Evolutionary conservation across 1,140 invertebrate genomes (phyloP), one percentile per base, ranked within the genome.

Genomic region (Drosophila kanapiae): DNA sequence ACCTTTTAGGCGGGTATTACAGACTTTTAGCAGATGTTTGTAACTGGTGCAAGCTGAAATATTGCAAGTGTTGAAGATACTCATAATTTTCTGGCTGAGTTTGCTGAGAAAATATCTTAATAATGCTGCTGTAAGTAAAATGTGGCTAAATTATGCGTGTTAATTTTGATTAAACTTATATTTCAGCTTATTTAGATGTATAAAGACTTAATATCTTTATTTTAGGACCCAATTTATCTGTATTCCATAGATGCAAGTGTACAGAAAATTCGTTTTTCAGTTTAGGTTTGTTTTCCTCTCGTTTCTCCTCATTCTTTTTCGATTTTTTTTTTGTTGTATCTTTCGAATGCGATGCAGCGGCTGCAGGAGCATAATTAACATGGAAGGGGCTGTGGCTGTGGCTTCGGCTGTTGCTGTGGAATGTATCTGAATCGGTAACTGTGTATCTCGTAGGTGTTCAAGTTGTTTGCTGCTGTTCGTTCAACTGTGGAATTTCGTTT

Each of bases 321-420:
- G 58, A 14, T 37, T 38, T 49, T 63, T 61, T 37, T 18, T 57
- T 62, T n/a, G 6, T 77, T 84, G 77, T 75, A 81, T 85, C 78
- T 86, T 67, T 69, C 38, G 71, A 65, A 76, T 86, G 69, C 77
- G 61, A 35, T 49, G 69, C 69, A 72, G 42, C 51, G 42, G 18
- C 64, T 85, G 74, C 72, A 84, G 80, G 78, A 79, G 85, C 85
- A 90, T 90, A 90, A 90, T 90, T 90, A 90, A 91, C 81, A 75
- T 90, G 68, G 61, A 53, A 8, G 38, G 43, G 42, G 48, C 72
- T 38, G 33, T 6, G 51, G 42, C 49, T 18, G 16, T 6, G 33
- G n/a, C 33, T 62, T 33, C 37, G 57, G 60, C 56, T 60, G 37
- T 57, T 40, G 37, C 76, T 47, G 60, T 23, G 65, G 59, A 76